Conservation (phyloP, 2,888 invertebrate genomes). For the Drosophila lutescens region DNA sequence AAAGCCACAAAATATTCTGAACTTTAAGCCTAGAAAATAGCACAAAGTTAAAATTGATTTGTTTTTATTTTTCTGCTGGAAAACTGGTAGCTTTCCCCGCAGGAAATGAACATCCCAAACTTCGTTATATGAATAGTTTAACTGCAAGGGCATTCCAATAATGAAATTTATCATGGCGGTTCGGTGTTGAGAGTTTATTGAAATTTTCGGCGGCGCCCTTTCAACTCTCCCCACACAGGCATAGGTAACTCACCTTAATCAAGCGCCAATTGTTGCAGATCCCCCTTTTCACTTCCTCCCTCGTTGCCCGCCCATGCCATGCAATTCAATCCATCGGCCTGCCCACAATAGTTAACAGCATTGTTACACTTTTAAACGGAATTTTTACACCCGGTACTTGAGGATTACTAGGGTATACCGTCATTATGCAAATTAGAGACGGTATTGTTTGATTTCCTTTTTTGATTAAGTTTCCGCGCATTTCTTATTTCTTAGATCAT, state of each 20-base stretch:
- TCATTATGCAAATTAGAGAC: neutral
- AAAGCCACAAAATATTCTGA: neutral
- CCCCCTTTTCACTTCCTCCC: neutral
- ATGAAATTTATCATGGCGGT: too few species aligned
- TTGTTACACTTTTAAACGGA: conserved; percentile 77
- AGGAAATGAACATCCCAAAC: too few species aligned
- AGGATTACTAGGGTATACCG: neutral
- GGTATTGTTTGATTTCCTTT: neutral
- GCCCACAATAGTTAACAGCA: conserved; percentile 60
- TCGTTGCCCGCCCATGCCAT: neutral
- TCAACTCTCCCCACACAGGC: conserved; percentile 2
- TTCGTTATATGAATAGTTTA: too few species aligned
- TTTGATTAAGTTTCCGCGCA: too few species aligned
- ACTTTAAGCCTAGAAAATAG: neutral
- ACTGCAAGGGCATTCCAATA: too few species aligned
- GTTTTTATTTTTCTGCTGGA: too few species aligned
- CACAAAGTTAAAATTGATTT: too few species aligned
- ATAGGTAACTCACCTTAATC: conserved; percentile 53
- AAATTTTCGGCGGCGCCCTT: conserved; percentile 6
- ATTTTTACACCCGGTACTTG: conserved; percentile 40
- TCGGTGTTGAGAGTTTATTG: neutral
- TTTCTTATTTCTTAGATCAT: too few species aligned
- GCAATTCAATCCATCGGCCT: conserved; percentile 16
- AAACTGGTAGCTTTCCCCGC: too few species aligned
- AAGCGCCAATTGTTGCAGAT: conserved; percentile 65